Evolutionary conservation across 1,140 invertebrate genomes (phyloP).

Genomic region (Drosophila bocqueti): DNA sequence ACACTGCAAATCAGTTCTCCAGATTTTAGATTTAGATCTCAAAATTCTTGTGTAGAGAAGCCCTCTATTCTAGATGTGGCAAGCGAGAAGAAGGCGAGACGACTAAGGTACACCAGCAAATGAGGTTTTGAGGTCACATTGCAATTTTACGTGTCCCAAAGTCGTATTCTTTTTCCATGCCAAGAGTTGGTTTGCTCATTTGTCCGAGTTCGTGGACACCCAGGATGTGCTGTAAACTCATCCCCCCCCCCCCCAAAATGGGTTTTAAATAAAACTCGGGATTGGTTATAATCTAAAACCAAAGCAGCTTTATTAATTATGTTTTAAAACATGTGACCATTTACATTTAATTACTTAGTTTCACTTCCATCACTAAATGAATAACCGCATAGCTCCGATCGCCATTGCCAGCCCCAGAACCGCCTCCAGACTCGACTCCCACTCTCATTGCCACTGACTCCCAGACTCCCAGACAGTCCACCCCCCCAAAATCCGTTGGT

Average conservation of each 20-base stretch:
- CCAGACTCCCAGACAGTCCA: slow-evolving; percentile 7
- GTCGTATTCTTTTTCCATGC: too few species aligned
- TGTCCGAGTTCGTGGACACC: too few species aligned
- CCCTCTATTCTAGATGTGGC: too few species aligned
- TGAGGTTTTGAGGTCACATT: not conserved
- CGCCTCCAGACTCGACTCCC: slow-evolving; percentile 9
- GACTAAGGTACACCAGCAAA: too few species aligned
- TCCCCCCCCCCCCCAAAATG: not conserved
- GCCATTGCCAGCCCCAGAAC: slow-evolving; percentile 3
- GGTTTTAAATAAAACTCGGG: not conserved
- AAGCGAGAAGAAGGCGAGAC: too few species aligned
- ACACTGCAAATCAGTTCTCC: too few species aligned
- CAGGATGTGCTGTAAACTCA: not conserved
- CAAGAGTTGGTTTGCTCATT: too few species aligned
- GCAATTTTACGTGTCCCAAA: not conserved
- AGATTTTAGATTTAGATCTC: too few species aligned
- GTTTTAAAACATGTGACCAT: slow-evolving; percentile 64
- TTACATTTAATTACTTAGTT: slow-evolving; percentile 69
- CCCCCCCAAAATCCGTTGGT: not conserved
- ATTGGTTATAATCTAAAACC: slow-evolving; percentile 46
- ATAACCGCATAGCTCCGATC: slow-evolving; percentile 54
- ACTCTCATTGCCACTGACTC: not conserved
- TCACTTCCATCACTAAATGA: slow-evolving; percentile 57
- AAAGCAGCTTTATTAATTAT: slow-evolving; percentile 55
- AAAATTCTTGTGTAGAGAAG: too few species aligned